Conservation (phyloP, 1,140 invertebrate species). For the Aphelinus atriplicis region DNA sequence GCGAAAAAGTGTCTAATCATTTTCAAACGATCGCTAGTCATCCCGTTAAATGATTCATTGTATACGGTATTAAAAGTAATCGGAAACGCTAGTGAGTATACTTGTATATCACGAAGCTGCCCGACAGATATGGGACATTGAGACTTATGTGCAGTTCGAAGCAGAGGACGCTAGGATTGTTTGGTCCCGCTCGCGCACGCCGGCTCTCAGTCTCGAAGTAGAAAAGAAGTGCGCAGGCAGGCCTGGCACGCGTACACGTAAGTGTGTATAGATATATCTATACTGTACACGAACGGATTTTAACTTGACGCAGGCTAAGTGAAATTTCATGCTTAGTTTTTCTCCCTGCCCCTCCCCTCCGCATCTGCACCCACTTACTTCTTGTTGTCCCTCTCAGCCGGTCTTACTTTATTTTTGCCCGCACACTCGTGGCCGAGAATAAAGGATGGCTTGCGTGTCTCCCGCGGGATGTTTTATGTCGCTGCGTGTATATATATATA, state of each 20-base stretch:
- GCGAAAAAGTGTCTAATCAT: too few relatives aligned
- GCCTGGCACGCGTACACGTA: background rate
- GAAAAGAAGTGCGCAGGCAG: background rate
- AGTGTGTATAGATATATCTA: background rate
- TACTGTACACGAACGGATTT: slow-evolving; percentile 5
- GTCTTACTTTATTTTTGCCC: background rate
- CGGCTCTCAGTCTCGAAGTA: background rate
- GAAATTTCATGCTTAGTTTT: slow-evolving; percentile 36
- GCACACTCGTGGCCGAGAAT: background rate
- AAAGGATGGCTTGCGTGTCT: slow-evolving; percentile 6
- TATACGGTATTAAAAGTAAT: too few relatives aligned
- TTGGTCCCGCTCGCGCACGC: background rate
- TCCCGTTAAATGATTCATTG: too few relatives aligned
- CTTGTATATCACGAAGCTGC: too few relatives aligned
- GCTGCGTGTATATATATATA: background rate
- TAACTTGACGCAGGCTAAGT: slow-evolving; percentile 9
- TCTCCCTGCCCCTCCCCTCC: background rate
- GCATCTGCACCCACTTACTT: slow-evolving; percentile 4
- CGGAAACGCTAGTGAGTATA: too few relatives aligned
- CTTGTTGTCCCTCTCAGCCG: slow-evolving; percentile 10
- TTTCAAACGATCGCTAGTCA: too few relatives aligned
- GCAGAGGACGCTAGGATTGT: too few relatives aligned
- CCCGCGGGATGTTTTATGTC: slow-evolving; percentile 3
- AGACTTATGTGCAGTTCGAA: too few relatives aligned
- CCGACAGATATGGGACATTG: too few relatives aligned